A percentile compares a stretch with the other conserved stretches of the same genome.
Evolutionary conservation across 92 coral and sea anemone species (phyloP).

Genomic region (Diadumene lineata): DNA sequence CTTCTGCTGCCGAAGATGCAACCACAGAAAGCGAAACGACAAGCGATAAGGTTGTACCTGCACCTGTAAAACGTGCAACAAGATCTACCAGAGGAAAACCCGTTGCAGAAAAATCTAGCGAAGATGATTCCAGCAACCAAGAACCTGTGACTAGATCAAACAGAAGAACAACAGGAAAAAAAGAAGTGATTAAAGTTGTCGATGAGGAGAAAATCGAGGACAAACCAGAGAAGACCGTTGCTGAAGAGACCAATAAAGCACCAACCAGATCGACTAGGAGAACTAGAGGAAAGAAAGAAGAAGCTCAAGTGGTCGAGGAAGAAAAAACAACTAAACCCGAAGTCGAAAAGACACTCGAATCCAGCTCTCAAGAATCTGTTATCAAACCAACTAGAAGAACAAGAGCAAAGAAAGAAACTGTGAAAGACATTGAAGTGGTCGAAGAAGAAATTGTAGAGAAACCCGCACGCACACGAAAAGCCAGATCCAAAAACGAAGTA

Average conservation of each 20-base stretch:
- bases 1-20: constrained; percentile 42
- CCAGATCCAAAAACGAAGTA: background rate
- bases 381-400: background rate
- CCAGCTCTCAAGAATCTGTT: constrained; percentile 5
- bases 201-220: background rate
- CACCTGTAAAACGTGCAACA: constrained; percentile 20
- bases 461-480: constrained; percentile 16
- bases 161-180: constrained; percentile 19
- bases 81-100: background rate
- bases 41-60: background rate
- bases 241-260: background rate
- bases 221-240: background rate
- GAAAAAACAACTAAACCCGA: too few species aligned
- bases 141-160: background rate
- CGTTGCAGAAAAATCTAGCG: background rate
- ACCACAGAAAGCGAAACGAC: constrained; percentile 11
- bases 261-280: background rate
- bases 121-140: background rate
- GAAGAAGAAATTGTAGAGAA: background rate
- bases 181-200: background rate
- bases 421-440: background rate
- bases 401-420: constrained; percentile 23
- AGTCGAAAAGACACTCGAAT: too few species aligned
- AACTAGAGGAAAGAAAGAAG: constrained; percentile 27
- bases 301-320: constrained; percentile 22